A percentile compares a stretch with the other conserved stretches of the same genome.
phyloP scores from a whole-genome alignment of 2,888 invertebrate genomes.

The Habroteleia sp. region DNA sequence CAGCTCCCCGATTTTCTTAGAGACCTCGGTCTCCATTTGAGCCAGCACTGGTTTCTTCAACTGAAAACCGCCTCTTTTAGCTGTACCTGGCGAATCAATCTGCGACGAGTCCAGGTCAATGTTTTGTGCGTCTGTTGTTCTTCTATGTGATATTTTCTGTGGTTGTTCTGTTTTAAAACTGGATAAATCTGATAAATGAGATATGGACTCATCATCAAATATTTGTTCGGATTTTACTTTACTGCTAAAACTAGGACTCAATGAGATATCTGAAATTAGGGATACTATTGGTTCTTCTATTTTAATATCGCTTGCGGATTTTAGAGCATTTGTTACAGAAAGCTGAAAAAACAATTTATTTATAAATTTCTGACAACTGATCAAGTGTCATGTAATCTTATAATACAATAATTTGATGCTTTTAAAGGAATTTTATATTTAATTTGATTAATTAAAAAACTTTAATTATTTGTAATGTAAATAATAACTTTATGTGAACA shows the following conservation, averaged over 20 bases:
- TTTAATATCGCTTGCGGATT: background rate
- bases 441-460: too few species aligned
- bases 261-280: constrained; percentile 11
- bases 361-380: too few species aligned
- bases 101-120: background rate
- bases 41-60: constrained; percentile 76
- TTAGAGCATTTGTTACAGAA: background rate
- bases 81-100: background rate
- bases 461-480: too few species aligned
- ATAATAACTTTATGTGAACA: background rate
- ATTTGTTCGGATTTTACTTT: too few species aligned
- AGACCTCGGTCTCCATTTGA: constrained; percentile 66
- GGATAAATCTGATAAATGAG: constrained; percentile 17
- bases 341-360: too few species aligned
- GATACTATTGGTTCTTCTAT: constrained; percentile 14
- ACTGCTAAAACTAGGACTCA: constrained; percentile 6
- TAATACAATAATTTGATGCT: too few species aligned
- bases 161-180: background rate
- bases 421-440: too few species aligned
- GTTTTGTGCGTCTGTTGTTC: background rate
- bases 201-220: constrained; percentile 3
- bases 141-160: background rate
- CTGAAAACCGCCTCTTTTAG: constrained; percentile 67
- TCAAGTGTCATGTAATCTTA: too few species aligned
- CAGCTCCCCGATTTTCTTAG: constrained; percentile 71